These are phyloP conservation scores for Macquaria australasica DNA, from an alignment of 2,113 vertebrate species.

Conservation along the genomic window DNA sequence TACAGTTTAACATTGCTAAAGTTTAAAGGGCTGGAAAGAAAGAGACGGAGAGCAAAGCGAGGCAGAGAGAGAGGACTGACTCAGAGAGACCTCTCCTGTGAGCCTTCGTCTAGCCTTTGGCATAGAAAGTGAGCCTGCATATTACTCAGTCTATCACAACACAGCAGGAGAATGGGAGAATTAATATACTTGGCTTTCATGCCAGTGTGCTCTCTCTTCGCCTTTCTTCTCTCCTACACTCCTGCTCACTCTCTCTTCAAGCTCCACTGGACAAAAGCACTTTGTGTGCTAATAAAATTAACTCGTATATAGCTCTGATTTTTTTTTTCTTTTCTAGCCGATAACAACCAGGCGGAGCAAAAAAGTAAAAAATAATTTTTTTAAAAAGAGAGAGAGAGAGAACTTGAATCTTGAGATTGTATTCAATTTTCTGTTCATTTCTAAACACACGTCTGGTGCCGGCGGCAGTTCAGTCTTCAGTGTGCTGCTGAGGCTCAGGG, in stretches of 20 bases:
- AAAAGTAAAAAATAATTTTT: not conserved
- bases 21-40: conserved; percentile 54
- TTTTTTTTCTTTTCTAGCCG: conserved; percentile 1
- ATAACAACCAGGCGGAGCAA: conserved; percentile 36
- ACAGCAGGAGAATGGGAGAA: conserved; percentile 75
- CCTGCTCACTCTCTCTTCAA: conserved; percentile 60
- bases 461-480: conserved; percentile 32
- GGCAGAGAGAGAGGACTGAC: conserved; percentile 49
- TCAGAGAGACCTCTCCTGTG: conserved; percentile 65
- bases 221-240: conserved; percentile 48
- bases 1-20: conserved; percentile 59
- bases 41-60: conserved; percentile 36
- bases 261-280: conserved; percentile 69
- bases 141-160: conserved; percentile 79
- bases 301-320: conserved; percentile 48
- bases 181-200: conserved; percentile 75
- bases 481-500: conserved; percentile 53
- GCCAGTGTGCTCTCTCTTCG: conserved; percentile 53
- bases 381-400: not conserved
- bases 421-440: conserved; percentile 48
- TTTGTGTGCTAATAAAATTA: conserved; percentile 75
- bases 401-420: conserved; percentile 40
- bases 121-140: conserved; percentile 80
- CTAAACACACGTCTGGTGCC: conserved; percentile 23
- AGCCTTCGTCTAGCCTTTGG: conserved; percentile 74